Percentiles rank a stretch among this genome's conserved stretches.
These are phyloP conservation scores for Apodemus agrarius DNA, from an alignment of 2,797 vertebrate species.

Conservation along the genomic window DNA sequence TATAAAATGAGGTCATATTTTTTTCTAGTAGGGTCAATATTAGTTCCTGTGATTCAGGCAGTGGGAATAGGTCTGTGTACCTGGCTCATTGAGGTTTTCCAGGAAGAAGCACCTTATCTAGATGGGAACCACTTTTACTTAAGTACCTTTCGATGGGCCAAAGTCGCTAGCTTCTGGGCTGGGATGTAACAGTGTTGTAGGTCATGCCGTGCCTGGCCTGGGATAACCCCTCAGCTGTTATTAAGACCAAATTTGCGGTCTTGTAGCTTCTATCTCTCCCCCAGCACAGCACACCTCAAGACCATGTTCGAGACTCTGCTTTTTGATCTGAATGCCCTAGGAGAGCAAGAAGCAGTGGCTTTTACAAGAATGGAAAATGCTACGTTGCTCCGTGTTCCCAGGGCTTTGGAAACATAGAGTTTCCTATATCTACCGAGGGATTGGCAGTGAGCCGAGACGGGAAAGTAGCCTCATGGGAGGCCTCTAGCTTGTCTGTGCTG, in stretches of 20 bases:
- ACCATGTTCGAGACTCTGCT: neutral
- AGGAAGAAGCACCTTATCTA: neutral
- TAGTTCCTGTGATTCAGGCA: neutral
- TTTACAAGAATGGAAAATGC: conserved; percentile 56
- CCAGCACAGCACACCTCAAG: neutral
- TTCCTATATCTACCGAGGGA: conserved; percentile 28
- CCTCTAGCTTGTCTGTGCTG: neutral
- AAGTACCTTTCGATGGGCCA: neutral
- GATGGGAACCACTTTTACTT: neutral
- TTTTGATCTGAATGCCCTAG: neutral
- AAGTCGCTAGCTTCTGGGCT: neutral
- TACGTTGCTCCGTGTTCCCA: neutral
- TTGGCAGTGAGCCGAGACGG: neutral
- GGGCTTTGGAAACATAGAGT: conserved; percentile 36
- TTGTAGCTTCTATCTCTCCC: neutral
- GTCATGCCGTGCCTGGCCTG: neutral
- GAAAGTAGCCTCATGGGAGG: neutral
- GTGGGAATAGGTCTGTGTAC: neutral
- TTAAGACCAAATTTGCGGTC: neutral
- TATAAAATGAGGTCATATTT: neutral
- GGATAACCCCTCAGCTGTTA: neutral
- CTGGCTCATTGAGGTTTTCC: neutral
- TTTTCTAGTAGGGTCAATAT: neutral
- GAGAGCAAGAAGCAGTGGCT: neutral
- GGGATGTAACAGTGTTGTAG: neutral